Evolutionary conservation across 2,113 vertebrate species (phyloP).

Genomic region (Meriones unguiculatus): DNA sequence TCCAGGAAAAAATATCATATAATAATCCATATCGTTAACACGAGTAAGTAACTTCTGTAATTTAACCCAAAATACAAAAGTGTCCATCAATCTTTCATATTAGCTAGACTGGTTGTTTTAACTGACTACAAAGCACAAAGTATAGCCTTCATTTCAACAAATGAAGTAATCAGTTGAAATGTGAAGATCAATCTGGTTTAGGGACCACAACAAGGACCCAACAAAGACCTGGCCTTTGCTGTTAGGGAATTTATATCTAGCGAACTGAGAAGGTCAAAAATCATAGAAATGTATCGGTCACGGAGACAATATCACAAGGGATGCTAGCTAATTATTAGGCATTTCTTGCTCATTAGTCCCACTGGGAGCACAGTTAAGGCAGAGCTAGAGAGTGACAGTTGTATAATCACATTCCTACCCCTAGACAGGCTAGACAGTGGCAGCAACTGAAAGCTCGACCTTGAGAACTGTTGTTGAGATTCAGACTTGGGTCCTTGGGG

Average conservation of each 20-base stretch:
- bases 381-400: background rate
- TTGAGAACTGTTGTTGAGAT: constrained; percentile 6
- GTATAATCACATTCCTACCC: background rate
- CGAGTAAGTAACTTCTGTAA: constrained; percentile 68
- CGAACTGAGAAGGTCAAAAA: background rate
- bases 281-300: background rate
- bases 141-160: background rate
- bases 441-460: background rate
- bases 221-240: background rate
- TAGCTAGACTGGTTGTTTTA: constrained; percentile 56
- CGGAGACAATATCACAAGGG: constrained; percentile 5
- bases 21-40: constrained; percentile 69
- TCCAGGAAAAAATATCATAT: constrained; percentile 53
- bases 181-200: background rate
- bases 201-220: background rate
- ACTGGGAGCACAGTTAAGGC: background rate
- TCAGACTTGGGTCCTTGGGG: background rate
- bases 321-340: background rate
- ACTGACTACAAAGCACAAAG: constrained; percentile 46
- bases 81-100: constrained; percentile 60
- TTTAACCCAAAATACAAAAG: constrained; percentile 63
- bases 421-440: background rate
- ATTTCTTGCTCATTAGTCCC: background rate
- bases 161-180: constrained; percentile 57
- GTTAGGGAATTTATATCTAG: constrained; percentile 21